Evolutionary conservation across 2,888 invertebrate species (phyloP), one percentile per base, ranked within the genome.

Genomic region (Pocota personata): DNA sequence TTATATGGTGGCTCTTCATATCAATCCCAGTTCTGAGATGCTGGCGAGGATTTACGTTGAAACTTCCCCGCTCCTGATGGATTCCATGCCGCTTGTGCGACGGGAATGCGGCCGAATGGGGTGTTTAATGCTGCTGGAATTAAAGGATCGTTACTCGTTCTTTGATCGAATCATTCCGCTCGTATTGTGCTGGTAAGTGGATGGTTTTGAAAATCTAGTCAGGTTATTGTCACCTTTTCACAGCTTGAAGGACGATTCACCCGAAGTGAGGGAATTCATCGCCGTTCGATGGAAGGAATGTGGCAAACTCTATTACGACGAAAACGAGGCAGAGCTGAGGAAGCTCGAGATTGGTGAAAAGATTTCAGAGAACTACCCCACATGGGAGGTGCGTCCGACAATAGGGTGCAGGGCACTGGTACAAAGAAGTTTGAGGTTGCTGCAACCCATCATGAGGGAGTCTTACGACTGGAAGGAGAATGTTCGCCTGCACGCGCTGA

Each of bases 51-150:
- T 96, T 0, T 94, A 97, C 21, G 95, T 95, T 0, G 96, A 97
- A n/a, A 93, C 98, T 91, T 97, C 97, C 0, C 97, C 97, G 89
- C 94, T 97, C 88, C 92, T 98, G 3, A 98, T 98, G 93, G 98
- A 98, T 93, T 95, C 96, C 88, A 95, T 96, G 89, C 95, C 95
- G 0, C 93, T 94, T 76, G 98, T 98, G 0, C 94, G 98, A 55
- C 92, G 94, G 89, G 96, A 96, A 88, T 96, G 97, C 3, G 95
- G 96, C 0, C 92, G 94, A 89, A 95, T 97, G 88, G 95, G 97
- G 0, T 96, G 97, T 2, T 93, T 94, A 52, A 97, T 97, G 97
- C 93, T 98, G 91, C 90, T 96, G 27, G 94, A 95, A 71, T 94
- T 98, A 75, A 94, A 94, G 66, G 98, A 98, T 91, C 93, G 98